Evolutionary conservation across 2,888 invertebrate genomes (phyloP).

Genomic region (Trileptium ribeirensis): DNA sequence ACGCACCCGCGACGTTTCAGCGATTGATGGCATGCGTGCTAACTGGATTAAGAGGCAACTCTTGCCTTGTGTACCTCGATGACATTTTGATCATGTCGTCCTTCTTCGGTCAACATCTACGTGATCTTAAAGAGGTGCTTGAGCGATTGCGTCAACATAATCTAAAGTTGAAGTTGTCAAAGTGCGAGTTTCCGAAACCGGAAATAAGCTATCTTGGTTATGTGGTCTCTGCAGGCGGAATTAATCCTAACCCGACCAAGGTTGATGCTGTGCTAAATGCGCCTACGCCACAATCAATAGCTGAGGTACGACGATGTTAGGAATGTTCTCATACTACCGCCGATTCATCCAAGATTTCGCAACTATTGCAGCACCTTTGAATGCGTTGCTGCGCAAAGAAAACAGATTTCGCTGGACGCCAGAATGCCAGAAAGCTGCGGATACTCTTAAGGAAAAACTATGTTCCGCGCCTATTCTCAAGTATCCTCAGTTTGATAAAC

Average conservation of each 20-base stretch:
- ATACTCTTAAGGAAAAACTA: background rate
- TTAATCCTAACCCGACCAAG: background rate
- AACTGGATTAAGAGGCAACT: background rate
- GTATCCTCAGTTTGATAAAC: background rate
- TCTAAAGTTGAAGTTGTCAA: background rate
- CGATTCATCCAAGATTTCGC: background rate
- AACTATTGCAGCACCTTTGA: background rate
- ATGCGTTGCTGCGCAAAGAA: no score
- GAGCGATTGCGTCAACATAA: background rate
- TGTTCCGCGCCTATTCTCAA: background rate
- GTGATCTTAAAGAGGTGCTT: background rate
- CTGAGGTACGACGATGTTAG: background rate
- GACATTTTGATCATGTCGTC: no score
- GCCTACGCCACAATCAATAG: background rate
- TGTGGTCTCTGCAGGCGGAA: no score
- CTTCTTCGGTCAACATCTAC: slow-evolving; percentile 9
- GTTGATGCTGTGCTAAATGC: background rate
- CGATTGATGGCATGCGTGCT: background rate
- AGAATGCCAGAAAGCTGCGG: background rate
- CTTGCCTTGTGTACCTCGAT: background rate
- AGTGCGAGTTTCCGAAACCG: background rate
- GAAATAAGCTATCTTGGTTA: slow-evolving; percentile 11
- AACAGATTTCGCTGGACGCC: background rate
- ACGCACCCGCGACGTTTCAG: background rate
- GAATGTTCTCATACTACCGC: background rate